phyloP scores from a whole-genome alignment of 2,797 vertebrate genomes.

The Sebastolobus altivelis region DNA sequence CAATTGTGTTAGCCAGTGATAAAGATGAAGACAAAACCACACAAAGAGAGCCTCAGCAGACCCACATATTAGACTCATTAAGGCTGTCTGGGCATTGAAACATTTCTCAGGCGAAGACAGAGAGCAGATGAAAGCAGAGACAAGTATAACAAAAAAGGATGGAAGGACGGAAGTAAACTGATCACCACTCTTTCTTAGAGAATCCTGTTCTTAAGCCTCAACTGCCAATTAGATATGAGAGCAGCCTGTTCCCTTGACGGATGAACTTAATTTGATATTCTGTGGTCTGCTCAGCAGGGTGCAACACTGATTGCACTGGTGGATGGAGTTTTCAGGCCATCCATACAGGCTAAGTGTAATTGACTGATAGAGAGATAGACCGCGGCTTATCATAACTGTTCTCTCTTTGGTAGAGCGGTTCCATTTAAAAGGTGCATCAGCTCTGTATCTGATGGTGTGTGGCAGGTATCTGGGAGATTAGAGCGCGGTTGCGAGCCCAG shows the following conservation, averaged over 20 bases:
- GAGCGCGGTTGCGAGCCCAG: neutral
- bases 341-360: constrained; percentile 36
- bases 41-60: constrained; percentile 46
- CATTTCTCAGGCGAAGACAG: constrained; percentile 56
- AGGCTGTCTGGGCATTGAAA: constrained; percentile 50
- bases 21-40: constrained; percentile 60
- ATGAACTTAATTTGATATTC: constrained; percentile 69
- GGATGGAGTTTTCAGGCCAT: constrained; percentile 49
- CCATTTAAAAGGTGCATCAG: constrained; percentile 31
- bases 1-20: constrained; percentile 60
- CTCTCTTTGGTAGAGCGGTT: constrained; percentile 24
- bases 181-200: constrained; percentile 45
- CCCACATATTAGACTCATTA: constrained; percentile 65
- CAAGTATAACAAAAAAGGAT: constrained; percentile 53
- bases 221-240: constrained; percentile 64
- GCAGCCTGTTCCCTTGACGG: constrained; percentile 50
- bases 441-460: constrained; percentile 29
- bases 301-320: constrained; percentile 50
- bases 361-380: constrained; percentile 46
- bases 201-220: constrained; percentile 52
- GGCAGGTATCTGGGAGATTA: constrained; percentile 36
- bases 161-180: constrained; percentile 55
- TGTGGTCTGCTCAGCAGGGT: constrained; percentile 58
- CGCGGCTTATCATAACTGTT: constrained; percentile 36
- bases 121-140: constrained; percentile 59